These are phyloP conservation scores for Apamea sordens DNA, from an alignment of 2,888 invertebrate species.

Conservation along the genomic window DNA sequence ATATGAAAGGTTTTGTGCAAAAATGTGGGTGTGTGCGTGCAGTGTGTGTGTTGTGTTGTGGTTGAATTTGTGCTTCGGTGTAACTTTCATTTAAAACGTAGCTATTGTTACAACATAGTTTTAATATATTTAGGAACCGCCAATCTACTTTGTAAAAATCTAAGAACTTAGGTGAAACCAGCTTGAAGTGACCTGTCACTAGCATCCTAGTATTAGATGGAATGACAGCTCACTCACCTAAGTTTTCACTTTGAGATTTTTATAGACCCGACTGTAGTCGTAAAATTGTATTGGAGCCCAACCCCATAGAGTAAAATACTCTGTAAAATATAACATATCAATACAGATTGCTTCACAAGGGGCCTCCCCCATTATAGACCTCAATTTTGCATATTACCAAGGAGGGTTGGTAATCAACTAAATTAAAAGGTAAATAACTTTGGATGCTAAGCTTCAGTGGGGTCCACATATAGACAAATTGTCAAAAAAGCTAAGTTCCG, in stretches of 20 bases:
- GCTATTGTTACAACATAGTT: not conserved
- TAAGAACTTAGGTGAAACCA: too few relatives aligned
- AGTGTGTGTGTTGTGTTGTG: conserved; percentile 3
- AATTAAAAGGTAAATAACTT: too few relatives aligned
- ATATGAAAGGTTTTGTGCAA: conserved; percentile 26
- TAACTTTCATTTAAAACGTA: not conserved
- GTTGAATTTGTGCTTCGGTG: not conserved
- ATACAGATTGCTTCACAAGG: not conserved
- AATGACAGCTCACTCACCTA: not conserved
- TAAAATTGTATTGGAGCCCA: not conserved
- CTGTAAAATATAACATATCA: not conserved
- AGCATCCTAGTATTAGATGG: too few relatives aligned
- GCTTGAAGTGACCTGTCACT: too few relatives aligned
- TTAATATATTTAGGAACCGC: not conserved
- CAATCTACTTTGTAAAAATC: not conserved
- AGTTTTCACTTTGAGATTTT: not conserved
- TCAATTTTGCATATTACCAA: conserved; percentile 23
- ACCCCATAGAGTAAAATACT: not conserved
- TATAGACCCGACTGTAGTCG: not conserved
- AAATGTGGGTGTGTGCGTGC: conserved; percentile 14
- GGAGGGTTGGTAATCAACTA: conserved; percentile 50
- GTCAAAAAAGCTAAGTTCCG: too few relatives aligned
- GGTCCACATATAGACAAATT: too few relatives aligned
- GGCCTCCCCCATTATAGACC: not conserved
- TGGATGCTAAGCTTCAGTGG: too few relatives aligned